Conservation (phyloP, 2,797 vertebrate species). For the Poeciliopsis infans region DNA sequence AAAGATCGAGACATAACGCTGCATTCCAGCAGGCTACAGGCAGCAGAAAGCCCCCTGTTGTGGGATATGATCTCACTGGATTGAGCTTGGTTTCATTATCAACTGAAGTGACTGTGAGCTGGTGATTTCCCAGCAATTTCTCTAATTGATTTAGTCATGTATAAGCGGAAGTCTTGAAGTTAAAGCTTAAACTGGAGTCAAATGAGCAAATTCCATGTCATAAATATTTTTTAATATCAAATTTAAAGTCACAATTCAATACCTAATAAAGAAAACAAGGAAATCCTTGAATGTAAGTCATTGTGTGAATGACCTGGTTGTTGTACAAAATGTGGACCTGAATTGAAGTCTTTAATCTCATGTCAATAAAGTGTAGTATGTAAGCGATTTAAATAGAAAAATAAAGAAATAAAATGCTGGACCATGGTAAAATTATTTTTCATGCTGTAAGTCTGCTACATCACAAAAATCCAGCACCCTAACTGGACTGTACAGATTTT, state of each 20-base stretch:
- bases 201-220: not conserved
- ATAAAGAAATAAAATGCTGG: not conserved
- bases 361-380: not conserved
- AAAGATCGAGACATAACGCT: constrained; percentile 52
- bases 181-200: constrained; percentile 6
- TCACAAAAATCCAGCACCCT: not conserved
- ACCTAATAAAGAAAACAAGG: not conserved
- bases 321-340: not conserved
- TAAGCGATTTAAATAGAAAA: not conserved
- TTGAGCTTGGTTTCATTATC: constrained; percentile 31
- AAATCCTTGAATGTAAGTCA: not conserved
- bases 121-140: not conserved
- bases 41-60: constrained; percentile 46
- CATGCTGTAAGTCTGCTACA: not conserved
- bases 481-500: not conserved
- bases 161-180: not conserved
- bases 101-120: constrained; percentile 8
- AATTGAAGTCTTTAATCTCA: not conserved
- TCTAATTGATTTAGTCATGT: constrained; percentile 1
- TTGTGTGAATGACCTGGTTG: not conserved
- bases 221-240: no score
- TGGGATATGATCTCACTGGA: constrained; percentile 35
- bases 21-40: constrained; percentile 42
- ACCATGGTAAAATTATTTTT: not conserved
- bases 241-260: not conserved